These are phyloP conservation scores for Rattus rattus DNA, from an alignment of 2,113 vertebrate species.

Conservation along the genomic window DNA sequence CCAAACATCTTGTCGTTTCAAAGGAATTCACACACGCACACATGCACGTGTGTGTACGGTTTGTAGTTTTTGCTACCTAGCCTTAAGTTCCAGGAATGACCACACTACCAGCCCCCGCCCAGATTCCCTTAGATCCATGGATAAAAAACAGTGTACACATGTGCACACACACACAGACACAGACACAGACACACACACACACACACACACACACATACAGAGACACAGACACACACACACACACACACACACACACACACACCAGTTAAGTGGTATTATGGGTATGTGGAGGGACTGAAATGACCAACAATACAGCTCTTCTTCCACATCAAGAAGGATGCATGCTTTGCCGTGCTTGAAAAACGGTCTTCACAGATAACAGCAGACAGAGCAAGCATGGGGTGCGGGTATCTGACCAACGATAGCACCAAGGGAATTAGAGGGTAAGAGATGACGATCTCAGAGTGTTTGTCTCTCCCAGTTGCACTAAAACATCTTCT, in stretches of 20 bases:
- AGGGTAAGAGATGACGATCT: neutral
- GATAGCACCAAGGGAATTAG: neutral
- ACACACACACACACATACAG: too few relatives aligned
- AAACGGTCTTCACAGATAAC: neutral
- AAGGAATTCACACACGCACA: neutral
- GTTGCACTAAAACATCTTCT: neutral
- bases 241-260: neutral
- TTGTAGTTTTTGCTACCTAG: too few relatives aligned
- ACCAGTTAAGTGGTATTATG: neutral
- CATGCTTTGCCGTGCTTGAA: neutral
- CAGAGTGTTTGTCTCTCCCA: neutral
- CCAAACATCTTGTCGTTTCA: neutral
- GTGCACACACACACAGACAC: neutral
- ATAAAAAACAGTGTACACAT: too few relatives aligned
- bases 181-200: too few relatives aligned
- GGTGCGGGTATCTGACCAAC: neutral
- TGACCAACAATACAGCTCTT: neutral
- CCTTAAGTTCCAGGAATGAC: too few relatives aligned
- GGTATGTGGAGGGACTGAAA: neutral
- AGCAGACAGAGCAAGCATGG: neutral
- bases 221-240: too few relatives aligned
- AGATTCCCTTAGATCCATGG: too few relatives aligned
- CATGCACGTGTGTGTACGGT: too few relatives aligned
- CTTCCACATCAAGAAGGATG: neutral
- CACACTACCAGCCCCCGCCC: too few relatives aligned